These are phyloP conservation scores for Andrena trimmerana DNA, from an alignment of 2,888 invertebrate genomes.

Conservation along the genomic window DNA sequence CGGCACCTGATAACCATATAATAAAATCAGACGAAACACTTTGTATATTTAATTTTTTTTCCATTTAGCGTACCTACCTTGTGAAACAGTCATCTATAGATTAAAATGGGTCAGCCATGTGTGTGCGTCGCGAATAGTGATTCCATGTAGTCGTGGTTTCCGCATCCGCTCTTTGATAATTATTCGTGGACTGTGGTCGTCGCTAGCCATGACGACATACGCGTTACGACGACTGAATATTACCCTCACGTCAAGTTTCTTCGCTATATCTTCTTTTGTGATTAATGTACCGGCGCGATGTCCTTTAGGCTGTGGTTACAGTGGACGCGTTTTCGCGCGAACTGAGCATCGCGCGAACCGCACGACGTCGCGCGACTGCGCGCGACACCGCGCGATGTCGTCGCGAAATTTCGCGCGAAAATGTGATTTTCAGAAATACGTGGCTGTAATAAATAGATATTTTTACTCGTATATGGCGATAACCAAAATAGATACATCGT, in stretches of 20 bases:
- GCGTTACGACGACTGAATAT: slow-evolving; percentile 7
- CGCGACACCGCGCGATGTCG: too few species aligned
- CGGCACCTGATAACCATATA: too few species aligned
- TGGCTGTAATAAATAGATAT: too few species aligned
- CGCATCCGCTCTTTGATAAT: slow-evolving; percentile 70
- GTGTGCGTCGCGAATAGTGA: slow-evolving; percentile 53
- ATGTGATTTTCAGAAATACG: too few species aligned
- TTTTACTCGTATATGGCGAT: too few species aligned
- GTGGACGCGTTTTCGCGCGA: too few species aligned
- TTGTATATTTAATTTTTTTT: not conserved
- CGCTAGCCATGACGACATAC: slow-evolving; percentile 34
- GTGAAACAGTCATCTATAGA: not conserved
- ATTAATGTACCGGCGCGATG: not conserved
- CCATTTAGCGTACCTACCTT: not conserved
- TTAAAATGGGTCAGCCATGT: slow-evolving; percentile 14
- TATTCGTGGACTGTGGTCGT: slow-evolving; percentile 52
- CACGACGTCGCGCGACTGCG: too few species aligned
- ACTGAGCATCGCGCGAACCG: too few species aligned
- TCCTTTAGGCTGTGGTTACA: too few species aligned
- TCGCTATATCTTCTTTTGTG: not conserved
- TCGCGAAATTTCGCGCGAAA: too few species aligned
- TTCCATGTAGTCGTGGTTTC: slow-evolving; percentile 67
- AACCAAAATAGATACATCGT: too few species aligned
- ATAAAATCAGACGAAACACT: too few species aligned
- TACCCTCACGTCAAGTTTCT: slow-evolving; percentile 21